Conservation (phyloP, 2,888 invertebrate genomes). For the Conus canariensis region DNA sequence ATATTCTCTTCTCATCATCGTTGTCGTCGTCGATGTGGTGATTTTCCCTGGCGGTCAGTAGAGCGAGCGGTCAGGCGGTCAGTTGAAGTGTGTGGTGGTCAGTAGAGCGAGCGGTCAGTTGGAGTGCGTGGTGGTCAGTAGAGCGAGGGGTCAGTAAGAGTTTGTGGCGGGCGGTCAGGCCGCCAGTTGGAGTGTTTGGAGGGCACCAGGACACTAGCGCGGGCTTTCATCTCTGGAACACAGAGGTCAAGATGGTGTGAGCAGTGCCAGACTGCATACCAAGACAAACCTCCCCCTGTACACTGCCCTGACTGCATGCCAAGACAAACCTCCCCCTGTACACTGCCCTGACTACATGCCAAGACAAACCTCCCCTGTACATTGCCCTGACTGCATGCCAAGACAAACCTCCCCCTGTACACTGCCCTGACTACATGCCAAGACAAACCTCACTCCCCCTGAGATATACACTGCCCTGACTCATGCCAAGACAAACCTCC, state of each 20-base stretch:
- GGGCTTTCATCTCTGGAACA: neutral
- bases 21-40: neutral
- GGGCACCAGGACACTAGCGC: neutral
- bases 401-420: neutral
- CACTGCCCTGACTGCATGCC: no score
- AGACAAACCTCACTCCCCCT: neutral
- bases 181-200: constrained; percentile 2
- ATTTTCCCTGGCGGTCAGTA: neutral
- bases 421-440: neutral
- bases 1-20: neutral
- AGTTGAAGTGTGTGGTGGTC: neutral
- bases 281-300: no score
- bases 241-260: neutral
- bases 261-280: no score
- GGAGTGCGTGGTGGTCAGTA: neutral
- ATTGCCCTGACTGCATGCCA: neutral
- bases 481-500: neutral
- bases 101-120: neutral
- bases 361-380: no score
- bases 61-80: no score
- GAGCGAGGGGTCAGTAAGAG: no score
- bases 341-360: neutral
- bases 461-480: neutral
- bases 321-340: neutral
- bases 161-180: neutral